A percentile compares a stretch with the other conserved stretches of the same genome.
phyloP scores from a whole-genome alignment of 2,888 invertebrate genomes.

The Clitarchus hookeri region DNA sequence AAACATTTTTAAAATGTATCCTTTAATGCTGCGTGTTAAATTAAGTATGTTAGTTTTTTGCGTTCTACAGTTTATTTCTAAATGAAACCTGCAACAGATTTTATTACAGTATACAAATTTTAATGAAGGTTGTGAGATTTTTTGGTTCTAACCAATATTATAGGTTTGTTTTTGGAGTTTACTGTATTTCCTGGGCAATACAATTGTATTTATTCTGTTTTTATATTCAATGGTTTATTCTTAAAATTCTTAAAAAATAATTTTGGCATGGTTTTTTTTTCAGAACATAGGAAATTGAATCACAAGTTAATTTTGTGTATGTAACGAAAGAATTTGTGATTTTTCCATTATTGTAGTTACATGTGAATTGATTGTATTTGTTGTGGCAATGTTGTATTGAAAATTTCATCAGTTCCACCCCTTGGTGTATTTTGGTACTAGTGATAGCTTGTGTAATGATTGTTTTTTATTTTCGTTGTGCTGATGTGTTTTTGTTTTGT shows the following conservation, averaged over 20 bases:
- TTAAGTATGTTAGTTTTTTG: no score
- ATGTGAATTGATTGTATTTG: background rate
- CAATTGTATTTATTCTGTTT: background rate
- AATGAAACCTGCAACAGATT: no score
- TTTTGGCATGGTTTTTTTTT: background rate
- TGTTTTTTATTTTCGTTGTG: slow-evolving; percentile 32
- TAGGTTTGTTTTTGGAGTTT: no score
- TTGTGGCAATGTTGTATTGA: background rate
- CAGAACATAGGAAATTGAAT: no score
- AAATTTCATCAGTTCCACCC: background rate
- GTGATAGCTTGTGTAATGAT: background rate
- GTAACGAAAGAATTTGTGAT: no score
- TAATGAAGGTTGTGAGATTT: no score
- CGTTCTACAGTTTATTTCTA: no score
- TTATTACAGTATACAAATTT: no score
- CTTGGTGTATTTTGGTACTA: background rate
- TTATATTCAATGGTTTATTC: slow-evolving; percentile 5
- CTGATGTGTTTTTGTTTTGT: slow-evolving; percentile 46
- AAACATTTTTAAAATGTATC: no score
- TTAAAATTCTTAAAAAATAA: background rate
- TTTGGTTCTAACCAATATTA: no score
- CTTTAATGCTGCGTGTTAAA: no score
- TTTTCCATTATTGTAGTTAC: background rate
- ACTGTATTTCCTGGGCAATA: no score
- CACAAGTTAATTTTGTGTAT: background rate